phyloP scores from a whole-genome alignment of 2,888 invertebrate genomes.

The Conus canariensis region DNA sequence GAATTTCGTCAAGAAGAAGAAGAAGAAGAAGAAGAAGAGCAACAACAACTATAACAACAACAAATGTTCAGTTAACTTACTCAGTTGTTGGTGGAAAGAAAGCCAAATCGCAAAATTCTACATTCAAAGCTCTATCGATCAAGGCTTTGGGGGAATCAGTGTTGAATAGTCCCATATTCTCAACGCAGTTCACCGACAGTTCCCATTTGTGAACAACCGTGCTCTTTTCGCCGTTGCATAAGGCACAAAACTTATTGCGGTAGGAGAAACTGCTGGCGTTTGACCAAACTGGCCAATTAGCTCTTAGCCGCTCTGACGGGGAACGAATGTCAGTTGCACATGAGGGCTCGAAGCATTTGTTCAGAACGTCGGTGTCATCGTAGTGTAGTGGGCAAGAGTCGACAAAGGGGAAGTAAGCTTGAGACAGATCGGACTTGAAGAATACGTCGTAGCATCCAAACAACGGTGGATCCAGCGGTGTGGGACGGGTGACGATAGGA shows the following conservation, averaged over 20 bases:
- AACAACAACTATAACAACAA: too few species aligned
- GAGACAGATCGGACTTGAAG: background rate
- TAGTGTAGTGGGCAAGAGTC: background rate
- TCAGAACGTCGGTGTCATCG: background rate
- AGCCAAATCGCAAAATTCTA: background rate
- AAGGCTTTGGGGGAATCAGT: background rate
- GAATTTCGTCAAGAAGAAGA: too few species aligned
- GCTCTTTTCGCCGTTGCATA: background rate
- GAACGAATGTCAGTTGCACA: too few species aligned
- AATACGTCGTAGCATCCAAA: background rate
- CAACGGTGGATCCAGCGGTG: background rate
- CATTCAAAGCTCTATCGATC: background rate
- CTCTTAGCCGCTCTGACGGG: background rate
- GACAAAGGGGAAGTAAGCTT: background rate
- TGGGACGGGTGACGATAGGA: background rate
- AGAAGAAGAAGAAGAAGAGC: too few species aligned
- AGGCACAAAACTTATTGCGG: background rate
- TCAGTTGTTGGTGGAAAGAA: too few species aligned
- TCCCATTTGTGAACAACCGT: background rate
- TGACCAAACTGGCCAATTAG: background rate
- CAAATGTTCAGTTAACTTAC: too few species aligned
- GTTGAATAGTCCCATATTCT: background rate
- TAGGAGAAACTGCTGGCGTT: background rate
- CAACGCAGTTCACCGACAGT: background rate
- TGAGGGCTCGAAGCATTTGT: background rate